Base-by-base conservation (phyloP, 1,140 invertebrate species). In the Cydia pomonella region DNA sequence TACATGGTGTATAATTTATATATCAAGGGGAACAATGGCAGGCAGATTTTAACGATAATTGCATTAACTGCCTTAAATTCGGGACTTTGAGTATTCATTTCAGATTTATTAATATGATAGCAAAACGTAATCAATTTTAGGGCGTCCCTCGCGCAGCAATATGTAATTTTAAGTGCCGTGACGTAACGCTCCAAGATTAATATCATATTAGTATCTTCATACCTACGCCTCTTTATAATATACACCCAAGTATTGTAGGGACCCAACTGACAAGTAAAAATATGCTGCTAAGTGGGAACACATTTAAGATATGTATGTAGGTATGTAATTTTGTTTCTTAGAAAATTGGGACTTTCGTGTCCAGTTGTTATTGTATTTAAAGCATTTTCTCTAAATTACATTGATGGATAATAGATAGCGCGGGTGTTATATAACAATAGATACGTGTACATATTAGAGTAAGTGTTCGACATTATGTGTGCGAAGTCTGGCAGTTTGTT, bases 391-490 rank as follows among this genome's bases (percentile, higher is more conserved):
- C 64, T 69, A 38, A 69, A 69, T 18, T 33, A 21, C 41, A 69
- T 69, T 69, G 64, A 69, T 69, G 64, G 64, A 9, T 69, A 69
- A 69, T 33, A 3, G 64, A 27, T 69, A 33, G n/a, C 7, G 64
- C 3, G 29, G 29, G 64, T 38, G 16, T 29, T 38, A 38, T 33
- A 69, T 69, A 69, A 18, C 7, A 23, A 59, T 59, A 18, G 64
- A 18, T 69, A 41, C 4, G 72, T 80, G 80, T 83, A 79, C 72
- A 81, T 79, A 80, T 53, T 77, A 77, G 41, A 16, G 66, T 72
- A 64, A 75, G 63, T 25, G 69, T 77, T 77, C 63, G 27, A 64
- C 13, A 33, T 64, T 64, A n/a, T 16, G n/a, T 69, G 64, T 29
- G 64, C 27, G 27, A 23, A 59, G 53, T 59, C 53, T 66, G 63